phyloP scores from a whole-genome alignment of 2,797 vertebrate genomes.

The Phataginus tetradactyla region DNA sequence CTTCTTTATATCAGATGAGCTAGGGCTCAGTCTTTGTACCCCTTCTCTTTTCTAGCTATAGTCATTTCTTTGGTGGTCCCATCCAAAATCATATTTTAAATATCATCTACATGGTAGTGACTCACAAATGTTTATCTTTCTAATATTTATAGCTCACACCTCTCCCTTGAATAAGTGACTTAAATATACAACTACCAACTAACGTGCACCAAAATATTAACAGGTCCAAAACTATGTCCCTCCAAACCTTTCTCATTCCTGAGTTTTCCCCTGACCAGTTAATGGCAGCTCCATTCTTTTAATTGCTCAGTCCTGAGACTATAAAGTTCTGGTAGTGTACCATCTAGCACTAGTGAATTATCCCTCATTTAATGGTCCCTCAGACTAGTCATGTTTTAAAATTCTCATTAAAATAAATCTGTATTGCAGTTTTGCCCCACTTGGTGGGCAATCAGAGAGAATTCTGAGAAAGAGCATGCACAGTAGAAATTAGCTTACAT shows the following conservation, averaged over 20 bases:
- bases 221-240: not conserved
- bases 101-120: conserved; percentile 21
- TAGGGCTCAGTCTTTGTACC: not conserved
- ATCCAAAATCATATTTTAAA: conserved; percentile 48
- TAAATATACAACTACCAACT: conserved; percentile 46
- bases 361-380: conserved; percentile 8
- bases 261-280: not conserved
- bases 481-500: too few species aligned
- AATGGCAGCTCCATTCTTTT: conserved; percentile 15
- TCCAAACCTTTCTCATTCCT: conserved; percentile 24
- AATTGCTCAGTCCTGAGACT: not conserved
- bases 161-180: conserved; percentile 12
- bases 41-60: conserved; percentile 46
- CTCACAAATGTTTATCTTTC: conserved; percentile 23
- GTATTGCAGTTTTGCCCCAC: too few species aligned
- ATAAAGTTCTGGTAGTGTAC: not conserved
- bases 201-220: conserved; percentile 33
- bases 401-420: too few species aligned
- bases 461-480: too few species aligned
- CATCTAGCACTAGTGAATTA: not conserved
- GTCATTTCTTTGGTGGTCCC: conserved; percentile 10
- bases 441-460: too few species aligned
- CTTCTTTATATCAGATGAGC: not conserved
- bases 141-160: not conserved
- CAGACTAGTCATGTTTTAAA: too few species aligned